Base-by-base conservation (phyloP, 2,888 invertebrate species). In the Nemurella pictetii region DNA sequence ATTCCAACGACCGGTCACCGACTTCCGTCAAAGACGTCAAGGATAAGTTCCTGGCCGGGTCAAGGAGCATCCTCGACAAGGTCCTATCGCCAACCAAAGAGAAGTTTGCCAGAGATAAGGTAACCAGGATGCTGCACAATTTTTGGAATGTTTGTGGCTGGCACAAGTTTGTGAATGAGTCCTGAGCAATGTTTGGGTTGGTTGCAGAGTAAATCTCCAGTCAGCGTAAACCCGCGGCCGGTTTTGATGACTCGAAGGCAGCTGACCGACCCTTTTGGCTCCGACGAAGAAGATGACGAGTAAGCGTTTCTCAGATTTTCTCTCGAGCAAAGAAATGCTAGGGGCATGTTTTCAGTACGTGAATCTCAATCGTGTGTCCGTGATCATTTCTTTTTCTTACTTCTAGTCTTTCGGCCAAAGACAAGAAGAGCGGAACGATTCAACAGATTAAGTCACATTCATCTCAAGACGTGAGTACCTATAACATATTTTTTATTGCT, bases 231-330 rank as follows among this genome's bases (percentile, higher is more conserved):
- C 87, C 85, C 87, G 85, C 92, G 87, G 88, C 91, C 86, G 89
- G 92, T 87, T 88, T 91, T 97, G 87, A 97, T 97, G 96, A 97
- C 97, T 0, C 93, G 96, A 87, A 94, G 96, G 84, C 96, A 97
- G 90, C 91, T 96, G 87, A 95, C 94, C 5, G 97, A 98, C 91
- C 97, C 97, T 0, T 97, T 97, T 90, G 97, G 96, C 82, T 97
- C 97, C 32, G 97, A 97, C 88, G 97, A 97, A 27, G 96, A 96
- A 85, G 92, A 91, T 80, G 95, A 96, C 32, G 91, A 91, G 86
- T 86, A 73, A 85, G 84, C 55, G 15, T 20, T 55, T 20, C 20
- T 55, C 55, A 55, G 32, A n/a, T 32, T 32, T 55, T 29, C 7
- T 32, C 30, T 84, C 81, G 26, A 80, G 73, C 55, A 55, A 55